Conservation (phyloP, 2,888 invertebrate genomes). For the Diadegma fenestrale region DNA sequence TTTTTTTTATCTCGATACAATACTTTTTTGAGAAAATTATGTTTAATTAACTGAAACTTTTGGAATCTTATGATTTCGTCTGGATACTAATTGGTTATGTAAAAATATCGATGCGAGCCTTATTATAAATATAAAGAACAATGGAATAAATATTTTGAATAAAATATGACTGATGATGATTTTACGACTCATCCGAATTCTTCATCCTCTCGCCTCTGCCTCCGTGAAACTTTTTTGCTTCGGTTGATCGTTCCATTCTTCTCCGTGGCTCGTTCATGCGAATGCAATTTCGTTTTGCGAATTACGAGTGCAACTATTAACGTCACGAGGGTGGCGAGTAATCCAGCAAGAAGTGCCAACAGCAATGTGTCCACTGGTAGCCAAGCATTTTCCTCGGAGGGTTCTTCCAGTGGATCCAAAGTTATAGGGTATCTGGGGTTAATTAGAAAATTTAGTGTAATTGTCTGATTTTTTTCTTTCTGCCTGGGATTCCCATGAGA, state of each 20-base stretch:
- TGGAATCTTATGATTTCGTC: background rate
- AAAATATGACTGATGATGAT: background rate
- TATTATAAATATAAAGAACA: background rate
- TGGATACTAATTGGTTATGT: background rate
- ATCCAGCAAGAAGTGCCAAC: slow-evolving; percentile 72
- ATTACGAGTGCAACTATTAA: slow-evolving; percentile 70
- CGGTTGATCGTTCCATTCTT: slow-evolving; percentile 20
- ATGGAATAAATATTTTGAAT: background rate
- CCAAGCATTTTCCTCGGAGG: slow-evolving; percentile 76
- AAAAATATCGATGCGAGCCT: background rate
- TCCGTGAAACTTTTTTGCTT: slow-evolving; percentile 9
- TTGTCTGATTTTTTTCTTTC: background rate
- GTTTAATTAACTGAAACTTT: background rate
- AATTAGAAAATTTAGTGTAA: background rate
- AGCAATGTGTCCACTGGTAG: slow-evolving; percentile 75
- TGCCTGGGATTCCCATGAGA: background rate
- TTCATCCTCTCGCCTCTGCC: slow-evolving; percentile 40
- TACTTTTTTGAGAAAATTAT: background rate
- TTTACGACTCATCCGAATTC: slow-evolving; percentile 35
- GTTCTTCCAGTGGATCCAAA: slow-evolving; percentile 60
- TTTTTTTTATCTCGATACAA: background rate
- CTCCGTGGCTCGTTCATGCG: slow-evolving; percentile 53
- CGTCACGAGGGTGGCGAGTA: slow-evolving; percentile 72
- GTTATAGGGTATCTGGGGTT: slow-evolving; percentile 73
- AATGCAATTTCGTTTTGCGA: slow-evolving; percentile 64